Evolutionary conservation across 2,888 invertebrate species (phyloP).

Genomic region (Resseliella maxima): DNA sequence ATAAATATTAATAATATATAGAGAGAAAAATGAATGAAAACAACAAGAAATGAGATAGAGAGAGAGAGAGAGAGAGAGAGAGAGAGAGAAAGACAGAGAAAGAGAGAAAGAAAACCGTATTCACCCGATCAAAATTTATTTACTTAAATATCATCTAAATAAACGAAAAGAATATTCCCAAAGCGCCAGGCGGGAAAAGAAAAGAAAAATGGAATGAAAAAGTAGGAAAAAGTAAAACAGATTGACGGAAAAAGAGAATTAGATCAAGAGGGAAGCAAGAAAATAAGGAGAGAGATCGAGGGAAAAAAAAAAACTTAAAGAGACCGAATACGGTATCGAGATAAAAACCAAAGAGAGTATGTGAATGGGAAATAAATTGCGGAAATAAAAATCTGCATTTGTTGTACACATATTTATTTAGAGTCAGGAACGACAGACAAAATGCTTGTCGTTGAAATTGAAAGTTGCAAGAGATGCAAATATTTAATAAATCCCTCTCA

Average conservation of each 20-base stretch:
- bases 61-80: too few relatives aligned
- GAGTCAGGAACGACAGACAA: not conserved
- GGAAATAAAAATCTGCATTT: slow-evolving; percentile 47
- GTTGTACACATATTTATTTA: slow-evolving; percentile 48
- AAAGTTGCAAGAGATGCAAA: not conserved
- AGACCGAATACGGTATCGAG: too few relatives aligned
- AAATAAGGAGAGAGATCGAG: too few relatives aligned
- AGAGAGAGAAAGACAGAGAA: too few relatives aligned
- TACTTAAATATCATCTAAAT: slow-evolving; percentile 29
- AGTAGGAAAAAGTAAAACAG: too few relatives aligned
- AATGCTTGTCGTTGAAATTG: slow-evolving; percentile 5
- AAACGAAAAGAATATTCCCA: not conserved
- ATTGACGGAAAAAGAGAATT: too few relatives aligned
- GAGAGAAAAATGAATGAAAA: not conserved
- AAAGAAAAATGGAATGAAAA: too few relatives aligned
- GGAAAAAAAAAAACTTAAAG: too few relatives aligned
- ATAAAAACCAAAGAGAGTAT: too few relatives aligned
- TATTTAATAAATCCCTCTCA: too few relatives aligned
- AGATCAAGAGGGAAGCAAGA: too few relatives aligned
- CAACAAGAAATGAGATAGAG: not conserved
- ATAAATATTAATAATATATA: slow-evolving; percentile 29
- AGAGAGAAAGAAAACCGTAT: not conserved
- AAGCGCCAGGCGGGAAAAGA: not conserved
- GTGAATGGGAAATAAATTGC: slow-evolving; percentile 25
- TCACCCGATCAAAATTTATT: slow-evolving; percentile 33